Evolutionary conservation across 1,140 invertebrate species (phyloP).

Genomic region (Chlorops oryzae): DNA sequence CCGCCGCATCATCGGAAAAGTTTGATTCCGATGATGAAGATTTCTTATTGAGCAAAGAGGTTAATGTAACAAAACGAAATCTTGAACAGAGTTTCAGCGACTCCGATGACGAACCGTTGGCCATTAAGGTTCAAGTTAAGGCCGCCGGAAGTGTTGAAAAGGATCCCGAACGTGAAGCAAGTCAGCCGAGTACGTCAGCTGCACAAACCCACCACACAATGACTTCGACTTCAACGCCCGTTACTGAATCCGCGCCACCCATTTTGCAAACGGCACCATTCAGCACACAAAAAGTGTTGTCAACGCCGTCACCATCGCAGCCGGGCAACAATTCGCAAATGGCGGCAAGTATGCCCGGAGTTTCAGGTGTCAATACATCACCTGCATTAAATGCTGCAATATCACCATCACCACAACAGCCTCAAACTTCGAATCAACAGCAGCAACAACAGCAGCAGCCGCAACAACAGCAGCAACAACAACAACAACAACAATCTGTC

Average conservation of each 20-base stretch:
- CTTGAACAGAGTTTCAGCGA: constrained; percentile 52
- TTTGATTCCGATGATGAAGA: constrained; percentile 41
- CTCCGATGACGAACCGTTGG: constrained; percentile 56
- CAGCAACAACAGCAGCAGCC: too few species aligned
- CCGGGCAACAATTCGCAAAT: constrained; percentile 8
- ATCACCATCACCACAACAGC: background rate
- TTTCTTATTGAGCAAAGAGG: constrained; percentile 41
- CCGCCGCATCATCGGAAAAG: too few species aligned
- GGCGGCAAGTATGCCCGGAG: constrained; percentile 24
- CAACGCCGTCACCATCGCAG: constrained; percentile 5
- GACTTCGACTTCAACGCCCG: background rate
- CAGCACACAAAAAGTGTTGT: constrained; percentile 21
- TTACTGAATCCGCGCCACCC: background rate
- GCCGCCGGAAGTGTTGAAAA: too few species aligned
- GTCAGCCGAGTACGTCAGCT: constrained; percentile 1
- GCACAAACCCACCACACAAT: constrained; percentile 5
- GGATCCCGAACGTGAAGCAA: too few species aligned
- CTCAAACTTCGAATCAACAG: too few species aligned
- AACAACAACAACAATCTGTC: constrained; percentile 1
- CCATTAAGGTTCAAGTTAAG: constrained; percentile 48
- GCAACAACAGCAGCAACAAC: too few species aligned
- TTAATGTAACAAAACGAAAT: constrained; percentile 47
- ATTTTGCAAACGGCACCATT: constrained; percentile 20
- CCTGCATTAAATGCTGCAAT: background rate
- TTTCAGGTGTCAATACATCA: background rate